These are phyloP conservation scores for Xylocopa sonorina DNA, from an alignment of 1,140 invertebrate species.

Conservation along the genomic window DNA sequence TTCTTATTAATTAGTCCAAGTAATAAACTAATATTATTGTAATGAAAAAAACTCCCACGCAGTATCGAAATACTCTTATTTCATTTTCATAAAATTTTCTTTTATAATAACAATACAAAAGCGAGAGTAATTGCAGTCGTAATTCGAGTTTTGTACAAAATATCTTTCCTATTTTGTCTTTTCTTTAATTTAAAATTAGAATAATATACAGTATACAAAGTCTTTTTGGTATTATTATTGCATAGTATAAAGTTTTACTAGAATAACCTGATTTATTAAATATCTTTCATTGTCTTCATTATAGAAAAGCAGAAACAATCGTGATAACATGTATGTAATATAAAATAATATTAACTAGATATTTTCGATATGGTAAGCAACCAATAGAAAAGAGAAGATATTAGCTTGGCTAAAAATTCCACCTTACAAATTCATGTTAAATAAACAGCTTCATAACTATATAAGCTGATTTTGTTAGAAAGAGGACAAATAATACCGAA, in stretches of 20 bases:
- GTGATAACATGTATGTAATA: constrained; percentile 5
- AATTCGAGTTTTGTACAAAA: constrained; percentile 58
- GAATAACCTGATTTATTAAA: constrained; percentile 17
- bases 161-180: too few relatives aligned
- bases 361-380: constrained; percentile 11
- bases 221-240: constrained; percentile 40
- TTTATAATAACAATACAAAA: constrained; percentile 33
- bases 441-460: constrained; percentile 24
- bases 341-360: constrained; percentile 16
- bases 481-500: not conserved
- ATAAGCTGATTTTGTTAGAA: constrained; percentile 12
- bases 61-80: constrained; percentile 20
- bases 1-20: constrained; percentile 7
- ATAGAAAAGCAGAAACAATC: constrained; percentile 27
- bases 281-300: not conserved
- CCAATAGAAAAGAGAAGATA: constrained; percentile 17
- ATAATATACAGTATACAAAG: constrained; percentile 37
- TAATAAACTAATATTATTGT: constrained; percentile 13
- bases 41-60: constrained; percentile 7
- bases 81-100: constrained; percentile 13
- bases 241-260: constrained; percentile 29
- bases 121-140: constrained; percentile 47
- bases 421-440: constrained; percentile 36
- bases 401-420: constrained; percentile 16
- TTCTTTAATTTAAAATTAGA: constrained; percentile 38